Percentiles rank a stretch among this genome's conserved stretches.
phyloP scores from a whole-genome alignment of 2,888 invertebrate genomes.

The Tetanocera ferruginea region DNA sequence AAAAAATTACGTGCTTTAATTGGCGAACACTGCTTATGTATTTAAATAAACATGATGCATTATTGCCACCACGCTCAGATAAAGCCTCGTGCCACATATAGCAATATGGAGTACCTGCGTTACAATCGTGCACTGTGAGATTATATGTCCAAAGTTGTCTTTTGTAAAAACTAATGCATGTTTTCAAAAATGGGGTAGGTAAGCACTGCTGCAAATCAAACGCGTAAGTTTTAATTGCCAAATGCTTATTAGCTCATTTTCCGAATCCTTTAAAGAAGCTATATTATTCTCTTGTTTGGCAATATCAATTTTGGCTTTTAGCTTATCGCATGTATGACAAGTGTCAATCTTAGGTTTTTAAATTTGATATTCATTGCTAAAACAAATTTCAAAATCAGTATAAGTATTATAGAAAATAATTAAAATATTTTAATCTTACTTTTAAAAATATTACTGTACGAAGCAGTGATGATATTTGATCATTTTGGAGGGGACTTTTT shows the following conservation, averaged over 20 bases:
- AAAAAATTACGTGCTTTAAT: slow-evolving; percentile 45
- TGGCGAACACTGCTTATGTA: slow-evolving; percentile 39
- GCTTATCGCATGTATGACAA: slow-evolving; percentile 40
- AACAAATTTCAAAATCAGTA: slow-evolving; percentile 30
- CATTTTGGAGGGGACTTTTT: too few relatives aligned
- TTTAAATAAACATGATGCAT: slow-evolving; percentile 33
- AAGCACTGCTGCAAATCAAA: slow-evolving; percentile 48
- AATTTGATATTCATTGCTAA: slow-evolving; percentile 27
- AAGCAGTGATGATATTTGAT: too few relatives aligned
- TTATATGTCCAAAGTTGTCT: slow-evolving; percentile 48
- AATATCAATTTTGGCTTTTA: slow-evolving; percentile 45
- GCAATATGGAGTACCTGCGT: slow-evolving; percentile 36
- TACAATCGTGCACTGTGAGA: slow-evolving; percentile 46
- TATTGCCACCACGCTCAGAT: slow-evolving; percentile 37
- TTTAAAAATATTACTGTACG: slow-evolving; percentile 7
- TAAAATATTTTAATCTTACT: too few relatives aligned
- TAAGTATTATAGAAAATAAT: too few relatives aligned
- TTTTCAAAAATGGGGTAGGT: slow-evolving; percentile 42
- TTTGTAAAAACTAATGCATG: slow-evolving; percentile 45
- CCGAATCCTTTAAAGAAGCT: slow-evolving; percentile 22
- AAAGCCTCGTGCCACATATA: slow-evolving; percentile 43
- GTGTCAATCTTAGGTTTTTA: slow-evolving; percentile 43
- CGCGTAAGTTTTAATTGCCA: slow-evolving; percentile 41
- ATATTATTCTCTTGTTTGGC: slow-evolving; percentile 37
- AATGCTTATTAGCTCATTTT: slow-evolving; percentile 40